Percentiles rank a stretch among this genome's conserved stretches.
phyloP scores from a whole-genome alignment of 2,113 vertebrate species.

The Panurus biarmicus region DNA sequence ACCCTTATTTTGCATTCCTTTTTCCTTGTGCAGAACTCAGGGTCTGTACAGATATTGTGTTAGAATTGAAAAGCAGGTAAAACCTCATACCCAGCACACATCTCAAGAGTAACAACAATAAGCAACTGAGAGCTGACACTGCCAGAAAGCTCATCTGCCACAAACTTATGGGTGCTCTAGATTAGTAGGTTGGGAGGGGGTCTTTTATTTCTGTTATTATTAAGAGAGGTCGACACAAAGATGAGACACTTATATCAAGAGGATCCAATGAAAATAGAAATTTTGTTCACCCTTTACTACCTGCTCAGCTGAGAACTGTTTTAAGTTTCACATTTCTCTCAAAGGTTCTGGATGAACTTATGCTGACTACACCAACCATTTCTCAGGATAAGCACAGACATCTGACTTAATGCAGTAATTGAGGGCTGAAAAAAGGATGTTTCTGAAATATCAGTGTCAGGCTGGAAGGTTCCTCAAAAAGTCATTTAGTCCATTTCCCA shows the following conservation, averaged over 20 bases:
- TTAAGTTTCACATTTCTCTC: neutral
- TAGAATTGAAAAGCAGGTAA: neutral
- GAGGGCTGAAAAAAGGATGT: neutral
- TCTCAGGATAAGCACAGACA: neutral
- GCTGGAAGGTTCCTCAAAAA: neutral
- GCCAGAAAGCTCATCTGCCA: neutral
- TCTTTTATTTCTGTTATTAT: neutral
- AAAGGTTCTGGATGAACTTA: neutral
- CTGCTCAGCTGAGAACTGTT: neutral
- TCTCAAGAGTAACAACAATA: neutral
- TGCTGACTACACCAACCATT: neutral
- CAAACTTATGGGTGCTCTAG: neutral
- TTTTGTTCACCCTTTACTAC: neutral
- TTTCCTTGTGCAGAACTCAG: neutral
- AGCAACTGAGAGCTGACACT: neutral
- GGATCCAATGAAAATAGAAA: neutral
- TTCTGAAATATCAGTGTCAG: neutral
- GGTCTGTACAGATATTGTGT: neutral
- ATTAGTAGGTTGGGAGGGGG: neutral
- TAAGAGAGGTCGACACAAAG: neutral
- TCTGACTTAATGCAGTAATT: neutral
- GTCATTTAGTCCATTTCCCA: neutral
- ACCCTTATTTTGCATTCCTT: neutral
- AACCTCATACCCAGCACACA: neutral
- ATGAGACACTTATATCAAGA: neutral